Percentiles rank a stretch among this genome's conserved stretches.
These are phyloP conservation scores for Valencia hispanica DNA, from an alignment of 2,797 vertebrate species.

Conservation along the genomic window DNA sequence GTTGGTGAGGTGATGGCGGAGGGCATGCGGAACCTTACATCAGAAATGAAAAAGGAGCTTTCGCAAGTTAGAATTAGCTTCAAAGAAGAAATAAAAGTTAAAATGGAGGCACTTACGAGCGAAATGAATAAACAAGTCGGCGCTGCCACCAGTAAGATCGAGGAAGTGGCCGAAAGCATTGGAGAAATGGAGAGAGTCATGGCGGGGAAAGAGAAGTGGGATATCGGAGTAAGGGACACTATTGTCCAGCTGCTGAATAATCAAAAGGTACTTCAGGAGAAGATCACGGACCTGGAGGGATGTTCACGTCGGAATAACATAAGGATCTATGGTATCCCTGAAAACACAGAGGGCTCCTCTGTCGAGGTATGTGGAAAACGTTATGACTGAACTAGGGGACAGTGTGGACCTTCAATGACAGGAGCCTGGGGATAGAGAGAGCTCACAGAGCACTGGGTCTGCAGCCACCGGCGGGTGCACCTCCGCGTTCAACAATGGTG, in stretches of 20 bases:
- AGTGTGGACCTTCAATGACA: neutral
- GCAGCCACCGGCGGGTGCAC: no score
- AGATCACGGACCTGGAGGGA: neutral
- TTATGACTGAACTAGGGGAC: neutral
- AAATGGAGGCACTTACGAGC: neutral
- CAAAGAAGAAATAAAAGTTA: neutral
- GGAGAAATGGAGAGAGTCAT: neutral
- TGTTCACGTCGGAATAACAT: neutral
- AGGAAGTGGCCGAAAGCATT: neutral
- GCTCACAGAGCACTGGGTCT: neutral
- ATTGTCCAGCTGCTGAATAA: slow-evolving; percentile 3
- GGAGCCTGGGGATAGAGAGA: neutral
- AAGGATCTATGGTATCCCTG: slow-evolving; percentile 1
- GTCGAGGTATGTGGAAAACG: neutral
- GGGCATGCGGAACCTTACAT: neutral
- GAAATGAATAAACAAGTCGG: slow-evolving; percentile 1
- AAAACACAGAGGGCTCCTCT: neutral
- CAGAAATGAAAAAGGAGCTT: neutral
- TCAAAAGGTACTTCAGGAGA: neutral
- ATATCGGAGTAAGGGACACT: neutral
- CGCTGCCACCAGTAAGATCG: neutral
- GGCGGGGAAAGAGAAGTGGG: neutral
- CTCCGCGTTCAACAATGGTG: no score
- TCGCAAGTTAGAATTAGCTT: neutral
- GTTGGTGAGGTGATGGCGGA: neutral